Evolutionary conservation across 30 jellyfish, hydroid and myxozoan genomes (phyloP).

Genomic region (Catostylus mosaicus): DNA sequence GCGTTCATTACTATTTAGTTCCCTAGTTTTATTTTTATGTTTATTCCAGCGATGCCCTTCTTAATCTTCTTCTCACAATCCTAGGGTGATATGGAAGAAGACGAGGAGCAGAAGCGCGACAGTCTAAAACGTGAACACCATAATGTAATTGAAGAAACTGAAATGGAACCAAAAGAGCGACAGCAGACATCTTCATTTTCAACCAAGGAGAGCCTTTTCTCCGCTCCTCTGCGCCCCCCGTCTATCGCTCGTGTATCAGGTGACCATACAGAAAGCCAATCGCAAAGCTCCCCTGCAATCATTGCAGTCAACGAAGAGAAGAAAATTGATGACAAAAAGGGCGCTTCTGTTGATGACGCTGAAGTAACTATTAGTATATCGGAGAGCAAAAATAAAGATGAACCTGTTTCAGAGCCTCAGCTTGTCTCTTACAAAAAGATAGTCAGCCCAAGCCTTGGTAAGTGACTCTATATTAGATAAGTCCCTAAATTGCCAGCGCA

Average conservation of each 20-base stretch:
- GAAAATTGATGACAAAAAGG: not conserved
- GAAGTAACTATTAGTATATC: constrained; percentile 1
- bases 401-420: constrained; percentile 23
- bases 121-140: constrained; percentile 13
- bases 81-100: constrained; percentile 66
- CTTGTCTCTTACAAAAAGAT: constrained; percentile 45
- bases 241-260: constrained; percentile 32
- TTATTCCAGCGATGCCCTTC: too few relatives aligned
- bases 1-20: too few relatives aligned
- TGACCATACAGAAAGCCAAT: not conserved
- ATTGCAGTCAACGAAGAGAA: constrained; percentile 16
- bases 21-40: too few relatives aligned
- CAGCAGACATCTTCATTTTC: constrained; percentile 21
- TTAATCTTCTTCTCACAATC: not conserved
- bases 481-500: too few relatives aligned
- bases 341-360: constrained; percentile 24
- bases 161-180: not conserved
- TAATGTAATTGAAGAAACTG: not conserved
- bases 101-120: constrained; percentile 59
- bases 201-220: constrained; percentile 11
- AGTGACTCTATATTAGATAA: not conserved
- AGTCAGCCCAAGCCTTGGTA: constrained; percentile 28
- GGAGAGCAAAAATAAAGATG: constrained; percentile 14
- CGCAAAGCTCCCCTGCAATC: constrained; percentile 13
- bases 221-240: constrained; percentile 61